These are phyloP conservation scores for Silurus meridionalis DNA, from an alignment of 2,113 vertebrate genomes.

Conservation along the genomic window DNA sequence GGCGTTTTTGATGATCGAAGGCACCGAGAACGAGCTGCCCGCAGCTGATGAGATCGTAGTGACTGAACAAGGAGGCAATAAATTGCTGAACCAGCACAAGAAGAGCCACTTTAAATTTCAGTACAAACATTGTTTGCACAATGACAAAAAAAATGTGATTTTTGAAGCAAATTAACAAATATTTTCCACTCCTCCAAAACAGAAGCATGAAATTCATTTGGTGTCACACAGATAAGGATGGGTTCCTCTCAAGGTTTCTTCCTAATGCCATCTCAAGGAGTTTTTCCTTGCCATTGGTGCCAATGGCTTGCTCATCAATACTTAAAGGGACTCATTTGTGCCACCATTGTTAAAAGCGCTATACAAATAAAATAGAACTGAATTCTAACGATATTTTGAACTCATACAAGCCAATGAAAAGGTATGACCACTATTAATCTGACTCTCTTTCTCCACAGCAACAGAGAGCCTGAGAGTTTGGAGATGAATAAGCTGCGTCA, in stretches of 20 bases:
- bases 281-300: too few relatives aligned
- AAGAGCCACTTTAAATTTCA: background rate
- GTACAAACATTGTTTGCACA: background rate
- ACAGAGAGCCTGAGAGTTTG: conserved; percentile 77
- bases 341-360: too few relatives aligned
- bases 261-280: too few relatives aligned
- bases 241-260: too few relatives aligned
- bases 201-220: background rate
- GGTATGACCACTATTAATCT: background rate
- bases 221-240: too few relatives aligned
- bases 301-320: too few relatives aligned
- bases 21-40: background rate
- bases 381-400: background rate
- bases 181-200: background rate
- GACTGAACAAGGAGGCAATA: background rate
- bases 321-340: too few relatives aligned
- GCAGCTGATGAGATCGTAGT: background rate
- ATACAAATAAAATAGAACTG: too few relatives aligned
- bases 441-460: conserved; percentile 57
- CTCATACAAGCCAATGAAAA: background rate
- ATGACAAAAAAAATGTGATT: background rate
- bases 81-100: background rate
- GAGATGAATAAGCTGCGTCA: conserved; percentile 94
- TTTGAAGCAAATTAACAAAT: background rate
- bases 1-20: background rate